A percentile compares a stretch with the other conserved stretches of the same genome.
Conservation (phyloP, 92 coral and sea anemone genomes). For the Porites rus region DNA sequence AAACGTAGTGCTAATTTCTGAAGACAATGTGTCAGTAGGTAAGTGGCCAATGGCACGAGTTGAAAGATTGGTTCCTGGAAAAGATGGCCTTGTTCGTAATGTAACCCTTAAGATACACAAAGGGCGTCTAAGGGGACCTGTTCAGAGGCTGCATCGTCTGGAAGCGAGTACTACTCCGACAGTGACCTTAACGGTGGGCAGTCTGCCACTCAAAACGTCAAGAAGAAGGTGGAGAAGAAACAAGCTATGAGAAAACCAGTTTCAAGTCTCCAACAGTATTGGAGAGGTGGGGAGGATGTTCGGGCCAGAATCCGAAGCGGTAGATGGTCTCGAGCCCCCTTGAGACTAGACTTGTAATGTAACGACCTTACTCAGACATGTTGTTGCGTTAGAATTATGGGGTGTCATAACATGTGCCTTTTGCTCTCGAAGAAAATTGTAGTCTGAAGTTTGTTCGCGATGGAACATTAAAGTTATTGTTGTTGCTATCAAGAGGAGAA, state of each 20-base stretch:
- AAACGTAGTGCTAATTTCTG: neutral
- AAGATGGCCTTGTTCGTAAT: slow-evolving; percentile 33
- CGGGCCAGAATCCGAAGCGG: neutral
- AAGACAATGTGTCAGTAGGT: neutral
- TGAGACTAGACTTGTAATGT: slow-evolving; percentile 4
- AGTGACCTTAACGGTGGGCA: neutral
- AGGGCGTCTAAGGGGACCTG: neutral
- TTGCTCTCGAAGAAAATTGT: neutral
- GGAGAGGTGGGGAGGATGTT: too few relatives aligned
- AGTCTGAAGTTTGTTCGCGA: neutral
- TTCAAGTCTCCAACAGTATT: neutral
- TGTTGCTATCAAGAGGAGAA: too few relatives aligned
- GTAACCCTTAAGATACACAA: slow-evolving; percentile 17
- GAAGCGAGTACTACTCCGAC: neutral
- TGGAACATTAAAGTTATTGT: neutral
- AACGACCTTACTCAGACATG: neutral
- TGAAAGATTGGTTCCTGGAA: slow-evolving; percentile 7
- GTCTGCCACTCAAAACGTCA: neutral
- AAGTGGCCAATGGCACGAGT: neutral
- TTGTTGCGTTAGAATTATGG: slow-evolving; percentile 11
- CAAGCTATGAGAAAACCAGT: neutral
- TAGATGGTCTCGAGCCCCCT: slow-evolving; percentile 3
- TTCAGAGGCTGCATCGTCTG: neutral
- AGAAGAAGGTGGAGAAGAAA: neutral
- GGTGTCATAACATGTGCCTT: neutral